These are phyloP conservation scores for Lasioglossum albipes DNA, from an alignment of 1,140 invertebrate species.

Conservation along the genomic window DNA sequence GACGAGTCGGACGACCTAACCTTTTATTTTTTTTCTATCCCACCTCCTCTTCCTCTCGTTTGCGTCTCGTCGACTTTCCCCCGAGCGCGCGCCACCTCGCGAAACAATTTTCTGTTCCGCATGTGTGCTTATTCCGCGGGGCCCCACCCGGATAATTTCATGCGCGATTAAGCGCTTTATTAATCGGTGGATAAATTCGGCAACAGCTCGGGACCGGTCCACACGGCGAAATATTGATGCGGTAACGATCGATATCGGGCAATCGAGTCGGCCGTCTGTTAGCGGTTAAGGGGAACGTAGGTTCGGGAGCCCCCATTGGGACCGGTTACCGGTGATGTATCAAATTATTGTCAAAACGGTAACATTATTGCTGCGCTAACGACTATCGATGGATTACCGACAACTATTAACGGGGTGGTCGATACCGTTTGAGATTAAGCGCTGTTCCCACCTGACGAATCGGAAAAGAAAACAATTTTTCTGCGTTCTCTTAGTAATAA, in stretches of 20 bases:
- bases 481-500: too few species aligned
- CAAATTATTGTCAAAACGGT: conserved; percentile 65
- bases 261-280: conserved; percentile 62
- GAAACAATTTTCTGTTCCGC: conserved; percentile 27
- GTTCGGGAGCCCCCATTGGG: conserved; percentile 41
- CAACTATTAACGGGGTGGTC: conserved; percentile 44
- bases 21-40: neutral
- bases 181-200: conserved; percentile 51
- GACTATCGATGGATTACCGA: conserved; percentile 65
- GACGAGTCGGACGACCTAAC: neutral
- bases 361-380: conserved; percentile 63
- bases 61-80: too few species aligned
- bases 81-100: neutral
- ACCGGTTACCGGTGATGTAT: conserved; percentile 60
- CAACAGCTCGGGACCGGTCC: conserved; percentile 26
- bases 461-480: too few species aligned
- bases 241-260: conserved; percentile 59
- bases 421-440: too few species aligned
- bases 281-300: conserved; percentile 57
- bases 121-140: neutral
- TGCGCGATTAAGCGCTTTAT: conserved; percentile 52
- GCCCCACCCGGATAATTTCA: conserved; percentile 32
- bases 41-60: too few species aligned
- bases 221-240: conserved; percentile 30
- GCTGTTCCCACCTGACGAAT: too few species aligned